These are phyloP conservation scores for Ectobius pallidus DNA, from an alignment of 2,888 invertebrate species.

Conservation along the genomic window DNA sequence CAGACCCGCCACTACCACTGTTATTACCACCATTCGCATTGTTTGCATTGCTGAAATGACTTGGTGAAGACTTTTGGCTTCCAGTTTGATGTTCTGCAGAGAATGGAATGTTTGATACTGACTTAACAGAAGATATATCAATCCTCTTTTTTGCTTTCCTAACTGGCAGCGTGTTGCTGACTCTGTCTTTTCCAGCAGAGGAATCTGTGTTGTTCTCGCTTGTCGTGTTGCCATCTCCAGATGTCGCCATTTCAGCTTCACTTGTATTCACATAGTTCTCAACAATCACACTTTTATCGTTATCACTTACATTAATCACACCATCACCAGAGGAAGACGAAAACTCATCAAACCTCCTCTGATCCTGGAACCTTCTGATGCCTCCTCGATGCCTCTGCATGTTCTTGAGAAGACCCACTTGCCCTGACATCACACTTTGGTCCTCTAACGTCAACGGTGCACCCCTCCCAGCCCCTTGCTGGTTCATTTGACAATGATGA, in stretches of 20 bases:
- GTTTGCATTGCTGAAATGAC: slow-evolving; percentile 22
- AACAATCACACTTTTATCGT: slow-evolving; percentile 20
- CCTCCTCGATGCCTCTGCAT: slow-evolving; percentile 23
- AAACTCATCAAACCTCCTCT: slow-evolving; percentile 33
- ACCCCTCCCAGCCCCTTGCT: not conserved
- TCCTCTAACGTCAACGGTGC: not conserved
- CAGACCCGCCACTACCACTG: not conserved
- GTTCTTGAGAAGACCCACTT: slow-evolving; percentile 17
- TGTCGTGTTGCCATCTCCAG: slow-evolving; percentile 24
- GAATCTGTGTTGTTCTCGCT: slow-evolving; percentile 54
- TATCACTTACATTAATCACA: slow-evolving; percentile 11
- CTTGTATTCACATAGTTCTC: slow-evolving; percentile 41
- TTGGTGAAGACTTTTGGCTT: slow-evolving; percentile 32
- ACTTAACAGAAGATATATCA: slow-evolving; percentile 57
- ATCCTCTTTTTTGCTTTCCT: slow-evolving; percentile 63
- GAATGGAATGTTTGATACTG: slow-evolving; percentile 58
- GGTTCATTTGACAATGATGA: slow-evolving; percentile 33
- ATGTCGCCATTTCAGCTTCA: slow-evolving; percentile 32
- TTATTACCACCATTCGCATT: not conserved
- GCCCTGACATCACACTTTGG: not conserved
- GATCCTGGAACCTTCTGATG: slow-evolving; percentile 19
- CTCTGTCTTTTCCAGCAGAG: slow-evolving; percentile 56
- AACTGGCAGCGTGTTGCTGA: slow-evolving; percentile 62
- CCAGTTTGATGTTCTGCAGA: slow-evolving; percentile 28
- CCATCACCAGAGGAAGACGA: slow-evolving; percentile 31